Evolutionary conservation across 2,888 invertebrate genomes (phyloP).

Genomic region (Eulithis prunata): DNA sequence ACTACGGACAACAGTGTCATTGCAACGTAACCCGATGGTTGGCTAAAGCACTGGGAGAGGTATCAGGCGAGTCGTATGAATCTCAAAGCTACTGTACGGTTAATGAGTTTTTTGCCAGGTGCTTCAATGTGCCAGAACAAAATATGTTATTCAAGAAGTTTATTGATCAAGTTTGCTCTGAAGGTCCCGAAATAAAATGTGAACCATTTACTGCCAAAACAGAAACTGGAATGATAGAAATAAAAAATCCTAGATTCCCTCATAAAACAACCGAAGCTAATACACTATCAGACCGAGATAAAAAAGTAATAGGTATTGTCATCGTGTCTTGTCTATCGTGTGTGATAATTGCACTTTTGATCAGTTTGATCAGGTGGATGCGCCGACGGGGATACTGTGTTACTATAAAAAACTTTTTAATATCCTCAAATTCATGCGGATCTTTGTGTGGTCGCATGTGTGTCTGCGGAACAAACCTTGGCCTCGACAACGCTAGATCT

Average conservation of each 20-base stretch:
- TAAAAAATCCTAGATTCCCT: constrained; percentile 77
- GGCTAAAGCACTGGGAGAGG: constrained; percentile 69
- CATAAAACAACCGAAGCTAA: constrained; percentile 60
- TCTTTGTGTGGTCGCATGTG: constrained; percentile 69
- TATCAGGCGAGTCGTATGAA: constrained; percentile 70
- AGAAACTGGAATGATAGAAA: constrained; percentile 58
- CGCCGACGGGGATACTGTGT: constrained; percentile 83
- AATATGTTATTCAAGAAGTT: constrained; percentile 86
- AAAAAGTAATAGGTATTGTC: constrained; percentile 78
- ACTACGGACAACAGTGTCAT: constrained; percentile 86
- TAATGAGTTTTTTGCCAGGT: constrained; percentile 83
- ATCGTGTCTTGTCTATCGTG: constrained; percentile 81
- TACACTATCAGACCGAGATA: constrained; percentile 62
- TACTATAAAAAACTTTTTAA: constrained; percentile 68
- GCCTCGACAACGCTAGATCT: constrained; percentile 84
- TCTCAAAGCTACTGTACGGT: constrained; percentile 86
- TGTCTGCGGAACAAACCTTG: constrained; percentile 70
- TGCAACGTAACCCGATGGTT: constrained; percentile 86
- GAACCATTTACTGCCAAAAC: constrained; percentile 77
- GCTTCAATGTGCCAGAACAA: constrained; percentile 87
- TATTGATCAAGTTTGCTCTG: constrained; percentile 84
- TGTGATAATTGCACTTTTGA: constrained; percentile 79
- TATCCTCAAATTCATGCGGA: constrained; percentile 70
- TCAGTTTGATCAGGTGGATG: constrained; percentile 84
- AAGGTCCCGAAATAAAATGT: constrained; percentile 80